phyloP scores from a whole-genome alignment of 2,113 vertebrate species.

The Rhombomys opimus region DNA sequence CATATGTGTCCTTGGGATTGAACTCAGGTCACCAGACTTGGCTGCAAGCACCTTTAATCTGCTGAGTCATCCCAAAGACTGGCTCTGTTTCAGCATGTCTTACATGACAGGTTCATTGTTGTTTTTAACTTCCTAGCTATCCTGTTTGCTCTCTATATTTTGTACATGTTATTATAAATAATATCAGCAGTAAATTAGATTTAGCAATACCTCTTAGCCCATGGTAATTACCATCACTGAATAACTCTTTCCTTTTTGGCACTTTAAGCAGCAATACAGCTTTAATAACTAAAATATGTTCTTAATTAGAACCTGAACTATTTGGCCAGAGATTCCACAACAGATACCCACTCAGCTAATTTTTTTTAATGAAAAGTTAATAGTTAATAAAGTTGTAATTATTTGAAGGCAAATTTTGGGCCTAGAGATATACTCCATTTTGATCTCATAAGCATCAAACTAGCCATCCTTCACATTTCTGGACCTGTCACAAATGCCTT shows the following conservation, averaged over 20 bases:
- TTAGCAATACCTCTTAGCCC: background rate
- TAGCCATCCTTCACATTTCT: background rate
- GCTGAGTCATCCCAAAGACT: background rate
- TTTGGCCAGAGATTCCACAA: background rate
- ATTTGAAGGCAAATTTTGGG: background rate
- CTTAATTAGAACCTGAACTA: background rate
- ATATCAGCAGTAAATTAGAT: background rate
- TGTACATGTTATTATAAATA: background rate
- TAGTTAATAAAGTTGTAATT: conserved; percentile 18
- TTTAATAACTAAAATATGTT: background rate
- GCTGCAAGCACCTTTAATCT: background rate
- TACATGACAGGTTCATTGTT: background rate
- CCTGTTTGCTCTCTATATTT: background rate
- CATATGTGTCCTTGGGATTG: background rate
- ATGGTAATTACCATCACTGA: background rate
- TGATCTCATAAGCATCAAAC: background rate
- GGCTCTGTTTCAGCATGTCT: background rate
- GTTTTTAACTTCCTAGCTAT: background rate
- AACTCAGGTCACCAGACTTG: background rate
- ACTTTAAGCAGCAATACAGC: background rate
- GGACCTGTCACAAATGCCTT: background rate
- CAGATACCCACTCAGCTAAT: background rate
- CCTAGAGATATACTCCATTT: background rate
- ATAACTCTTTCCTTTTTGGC: background rate
- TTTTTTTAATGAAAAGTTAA: background rate